A percentile compares a stretch with the other conserved stretches of the same genome.
These are phyloP conservation scores for Diadumene lineata DNA, from an alignment of 92 coral and sea anemone species.

Conservation along the genomic window DNA sequence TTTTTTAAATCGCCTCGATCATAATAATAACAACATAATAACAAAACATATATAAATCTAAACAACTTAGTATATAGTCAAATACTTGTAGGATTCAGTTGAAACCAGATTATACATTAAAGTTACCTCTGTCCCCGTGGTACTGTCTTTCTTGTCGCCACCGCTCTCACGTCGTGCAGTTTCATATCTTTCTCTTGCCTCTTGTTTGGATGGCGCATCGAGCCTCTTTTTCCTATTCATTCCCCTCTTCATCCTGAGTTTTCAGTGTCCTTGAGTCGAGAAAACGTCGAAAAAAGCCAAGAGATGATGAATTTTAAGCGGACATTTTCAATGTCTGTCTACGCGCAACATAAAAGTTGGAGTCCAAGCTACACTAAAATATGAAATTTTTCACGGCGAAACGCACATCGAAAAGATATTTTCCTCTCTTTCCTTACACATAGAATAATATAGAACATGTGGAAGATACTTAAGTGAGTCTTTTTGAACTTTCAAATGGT, in stretches of 20 bases:
- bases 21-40: too few species aligned
- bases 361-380: background rate
- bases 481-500: background rate
- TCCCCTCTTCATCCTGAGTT: conserved; percentile 12
- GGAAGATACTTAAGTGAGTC: background rate
- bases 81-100: too few species aligned
- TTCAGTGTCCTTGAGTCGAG: background rate
- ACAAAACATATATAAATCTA: too few species aligned
- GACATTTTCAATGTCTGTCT: background rate
- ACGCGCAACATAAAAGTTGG: background rate
- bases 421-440: background rate
- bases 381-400: background rate
- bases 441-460: background rate
- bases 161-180: conserved; percentile 14
- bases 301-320: too few species aligned
- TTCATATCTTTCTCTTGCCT: conserved; percentile 21
- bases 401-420: background rate
- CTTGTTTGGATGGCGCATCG: conserved; percentile 28
- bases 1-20: too few species aligned
- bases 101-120: too few species aligned
- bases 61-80: too few species aligned
- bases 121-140: conserved; percentile 16
- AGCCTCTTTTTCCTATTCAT: conserved; percentile 29
- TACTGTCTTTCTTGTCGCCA: background rate
- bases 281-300: background rate